phyloP scores from a whole-genome alignment of 1,140 invertebrate genomes.

The Globodera rostochiensis region DNA sequence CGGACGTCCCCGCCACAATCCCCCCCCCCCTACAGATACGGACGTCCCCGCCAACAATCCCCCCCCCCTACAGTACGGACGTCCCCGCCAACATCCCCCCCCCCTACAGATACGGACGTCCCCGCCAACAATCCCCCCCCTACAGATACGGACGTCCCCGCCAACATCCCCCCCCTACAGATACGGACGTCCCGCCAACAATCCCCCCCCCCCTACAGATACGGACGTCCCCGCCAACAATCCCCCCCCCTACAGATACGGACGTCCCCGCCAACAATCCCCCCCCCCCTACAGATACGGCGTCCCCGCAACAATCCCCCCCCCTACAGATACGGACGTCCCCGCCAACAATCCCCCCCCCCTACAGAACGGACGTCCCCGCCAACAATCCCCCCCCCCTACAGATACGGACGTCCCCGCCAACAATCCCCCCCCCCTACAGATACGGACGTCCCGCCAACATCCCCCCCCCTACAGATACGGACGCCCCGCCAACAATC shows the following conservation, averaged over 20 bases:
- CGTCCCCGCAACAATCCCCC: constrained; percentile 5
- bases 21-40: constrained; percentile 1
- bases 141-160: too few species aligned
- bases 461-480: too few species aligned
- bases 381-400: neutral
- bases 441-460: constrained; percentile 11
- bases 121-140: constrained; percentile 1
- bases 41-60: constrained; percentile 1
- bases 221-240: constrained; percentile 1
- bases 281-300: constrained; percentile 3
- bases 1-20: constrained; percentile 2
- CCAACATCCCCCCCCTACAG: neutral
- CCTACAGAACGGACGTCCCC: constrained; percentile 2
- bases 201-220: constrained; percentile 1
- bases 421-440: neutral
- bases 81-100: constrained; percentile 1
- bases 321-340: constrained; percentile 1
- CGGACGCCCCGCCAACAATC: constrained; percentile 4
- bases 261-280: constrained; percentile 1
- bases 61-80: neutral
- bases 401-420: constrained; percentile 8
- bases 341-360: neutral
- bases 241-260: constrained; percentile 6
- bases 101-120: constrained; percentile 1
- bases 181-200: constrained; percentile 4